phyloP scores from a whole-genome alignment of 2,888 invertebrate genomes.

The Orthonychiurus folsomi region DNA sequence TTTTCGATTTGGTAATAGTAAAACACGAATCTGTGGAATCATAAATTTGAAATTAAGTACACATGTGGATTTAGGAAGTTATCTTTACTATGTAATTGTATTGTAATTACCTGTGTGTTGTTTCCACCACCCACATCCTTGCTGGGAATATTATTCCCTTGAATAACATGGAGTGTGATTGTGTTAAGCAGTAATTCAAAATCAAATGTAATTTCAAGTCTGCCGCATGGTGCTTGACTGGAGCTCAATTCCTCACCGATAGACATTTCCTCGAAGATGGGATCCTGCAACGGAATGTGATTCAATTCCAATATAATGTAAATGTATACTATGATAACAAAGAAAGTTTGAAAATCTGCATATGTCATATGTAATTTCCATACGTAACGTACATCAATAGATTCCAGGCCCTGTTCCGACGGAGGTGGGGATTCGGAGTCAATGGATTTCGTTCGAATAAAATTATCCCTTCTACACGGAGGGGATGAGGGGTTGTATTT shows the following conservation, averaged over 20 bases:
- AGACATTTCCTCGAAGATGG: conserved; percentile 42
- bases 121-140: conserved; percentile 59
- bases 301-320: no score
- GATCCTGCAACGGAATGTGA: conserved; percentile 42
- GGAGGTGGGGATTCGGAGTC: conserved; percentile 40
- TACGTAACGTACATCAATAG: conserved; percentile 33
- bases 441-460: conserved; percentile 35
- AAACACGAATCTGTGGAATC: conserved; percentile 66
- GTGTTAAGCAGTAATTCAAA: conserved; percentile 85
- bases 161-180: conserved; percentile 85
- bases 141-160: conserved; percentile 70
- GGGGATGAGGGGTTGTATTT: not conserved
- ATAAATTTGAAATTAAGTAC: no score
- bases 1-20: conserved; percentile 82
- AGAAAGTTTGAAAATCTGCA: conserved; percentile 5
- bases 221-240: conserved; percentile 58
- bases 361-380: not conserved
- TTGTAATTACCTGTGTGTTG: conserved; percentile 58
- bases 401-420: conserved; percentile 29
- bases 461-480: not conserved
- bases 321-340: no score
- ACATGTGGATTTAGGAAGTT: no score
- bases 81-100: no score
- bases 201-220: conserved; percentile 74
- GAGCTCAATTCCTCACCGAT: conserved; percentile 45